A percentile compares a stretch with the other conserved stretches of the same genome.
phyloP scores from a whole-genome alignment of 35 echinoderm and acorn worm genomes.

The Lytechinus variegatus region DNA sequence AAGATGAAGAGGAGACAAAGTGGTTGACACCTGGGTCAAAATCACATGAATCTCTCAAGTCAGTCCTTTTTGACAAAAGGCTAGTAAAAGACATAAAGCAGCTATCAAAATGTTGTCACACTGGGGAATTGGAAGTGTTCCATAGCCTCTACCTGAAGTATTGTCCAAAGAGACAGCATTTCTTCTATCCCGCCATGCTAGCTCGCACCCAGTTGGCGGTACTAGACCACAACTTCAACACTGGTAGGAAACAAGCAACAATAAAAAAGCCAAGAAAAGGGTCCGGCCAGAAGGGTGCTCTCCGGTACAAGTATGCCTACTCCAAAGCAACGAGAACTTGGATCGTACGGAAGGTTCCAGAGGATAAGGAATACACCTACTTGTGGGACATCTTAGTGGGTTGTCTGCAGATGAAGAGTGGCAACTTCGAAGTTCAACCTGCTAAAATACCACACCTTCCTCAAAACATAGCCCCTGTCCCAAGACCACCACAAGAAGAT shows the following conservation, averaged over 20 bases:
- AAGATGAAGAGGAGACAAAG: neutral
- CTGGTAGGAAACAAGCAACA: neutral
- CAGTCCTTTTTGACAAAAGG: neutral
- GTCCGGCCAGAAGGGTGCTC: neutral
- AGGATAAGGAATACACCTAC: too few relatives aligned
- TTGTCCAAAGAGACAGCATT: constrained; percentile 45
- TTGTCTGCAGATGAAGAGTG: too few relatives aligned
- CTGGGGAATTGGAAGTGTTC: constrained; percentile 54
- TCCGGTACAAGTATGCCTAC: neutral
- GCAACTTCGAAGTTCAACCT: too few relatives aligned
- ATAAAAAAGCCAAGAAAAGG: neutral
- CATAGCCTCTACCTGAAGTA: constrained; percentile 54
- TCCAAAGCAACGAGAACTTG: too few relatives aligned
- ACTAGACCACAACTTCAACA: constrained; percentile 60
- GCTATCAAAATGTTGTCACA: constrained; percentile 51
- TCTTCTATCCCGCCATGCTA: constrained; percentile 39
- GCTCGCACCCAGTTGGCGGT: constrained; percentile 45
- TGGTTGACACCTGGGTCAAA: constrained; percentile 42
- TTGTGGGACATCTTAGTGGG: too few relatives aligned
- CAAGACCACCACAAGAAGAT: too few relatives aligned
- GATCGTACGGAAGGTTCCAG: too few relatives aligned
- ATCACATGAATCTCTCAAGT: constrained; percentile 14
- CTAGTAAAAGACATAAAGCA: constrained; percentile 43
- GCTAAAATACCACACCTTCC: too few relatives aligned
- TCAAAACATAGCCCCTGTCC: too few relatives aligned